Conservation (phyloP, 2,113 vertebrate genomes). For the Tragulus kanchil region DNA sequence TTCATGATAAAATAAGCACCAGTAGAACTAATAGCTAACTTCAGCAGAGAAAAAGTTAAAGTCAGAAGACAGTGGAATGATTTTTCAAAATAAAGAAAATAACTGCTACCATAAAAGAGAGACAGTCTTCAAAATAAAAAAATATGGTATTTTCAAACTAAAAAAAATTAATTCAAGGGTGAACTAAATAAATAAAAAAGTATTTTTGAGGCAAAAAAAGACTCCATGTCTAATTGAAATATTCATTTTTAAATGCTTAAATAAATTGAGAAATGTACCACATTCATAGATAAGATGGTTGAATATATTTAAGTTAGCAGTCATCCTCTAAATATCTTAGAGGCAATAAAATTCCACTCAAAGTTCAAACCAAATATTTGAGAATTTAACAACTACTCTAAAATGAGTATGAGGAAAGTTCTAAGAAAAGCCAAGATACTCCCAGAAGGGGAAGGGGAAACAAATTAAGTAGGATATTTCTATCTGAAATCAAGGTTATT, state of each 20-base stretch:
- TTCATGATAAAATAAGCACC: background rate
- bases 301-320: background rate
- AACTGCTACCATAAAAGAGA: background rate
- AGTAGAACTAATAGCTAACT: background rate
- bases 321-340: slow-evolving; percentile 31
- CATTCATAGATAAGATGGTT: background rate
- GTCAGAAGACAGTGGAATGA: background rate
- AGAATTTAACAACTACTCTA: slow-evolving; percentile 6
- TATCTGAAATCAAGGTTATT: background rate
- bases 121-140: slow-evolving; percentile 16
- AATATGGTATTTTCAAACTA: background rate
- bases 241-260: background rate
- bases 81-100: slow-evolving; percentile 14
- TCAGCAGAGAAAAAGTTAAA: background rate
- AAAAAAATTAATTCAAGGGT: background rate
- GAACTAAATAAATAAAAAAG: background rate
- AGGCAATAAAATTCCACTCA: background rate
- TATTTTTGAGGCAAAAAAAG: background rate
- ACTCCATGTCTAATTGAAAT: background rate
- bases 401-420: background rate
- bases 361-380: background rate
- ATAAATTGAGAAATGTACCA: background rate
- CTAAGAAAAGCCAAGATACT: background rate
- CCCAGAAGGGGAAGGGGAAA: background rate
- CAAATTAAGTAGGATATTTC: background rate